Percentiles rank a stretch among this genome's conserved stretches.
Conservation (phyloP, 2,888 invertebrate genomes). For the Lamellibrachia satsuma region DNA sequence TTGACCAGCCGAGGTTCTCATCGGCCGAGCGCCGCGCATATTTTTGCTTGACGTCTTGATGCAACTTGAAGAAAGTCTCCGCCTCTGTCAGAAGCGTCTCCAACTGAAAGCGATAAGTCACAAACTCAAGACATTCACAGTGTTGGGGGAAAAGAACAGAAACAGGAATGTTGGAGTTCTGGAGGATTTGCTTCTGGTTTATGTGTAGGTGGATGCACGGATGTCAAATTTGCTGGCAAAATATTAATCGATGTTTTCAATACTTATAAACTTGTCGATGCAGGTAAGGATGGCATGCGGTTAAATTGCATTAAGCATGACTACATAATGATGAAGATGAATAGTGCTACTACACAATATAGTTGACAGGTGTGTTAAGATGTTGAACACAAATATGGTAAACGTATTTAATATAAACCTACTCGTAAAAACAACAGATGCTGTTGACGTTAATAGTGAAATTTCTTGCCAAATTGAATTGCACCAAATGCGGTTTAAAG, state of each 20-base stretch:
- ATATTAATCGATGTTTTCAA: too few species aligned
- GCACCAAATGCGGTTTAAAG: neutral
- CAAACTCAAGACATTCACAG: neutral
- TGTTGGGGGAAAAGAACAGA: neutral
- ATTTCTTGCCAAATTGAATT: neutral
- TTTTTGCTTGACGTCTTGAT: neutral
- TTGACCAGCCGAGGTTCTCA: neutral
- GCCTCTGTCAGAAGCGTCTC: neutral
- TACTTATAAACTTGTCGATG: too few species aligned
- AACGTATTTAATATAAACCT: neutral
- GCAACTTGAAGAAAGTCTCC: neutral
- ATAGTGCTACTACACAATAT: too few species aligned
- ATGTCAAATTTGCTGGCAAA: too few species aligned
- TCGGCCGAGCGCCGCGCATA: neutral
- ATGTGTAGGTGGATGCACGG: neutral
- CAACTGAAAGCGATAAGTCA: neutral
- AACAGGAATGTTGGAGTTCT: neutral
- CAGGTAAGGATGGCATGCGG: neutral
- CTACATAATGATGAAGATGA: too few species aligned
- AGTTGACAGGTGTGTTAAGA: too few species aligned
- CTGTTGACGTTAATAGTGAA: neutral
- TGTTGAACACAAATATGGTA: too few species aligned
- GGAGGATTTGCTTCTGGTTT: neutral
- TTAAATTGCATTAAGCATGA: neutral
- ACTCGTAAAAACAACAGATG: neutral